Percentiles rank a stretch among this genome's conserved stretches.
Evolutionary conservation across 2,113 vertebrate genomes (phyloP).

Genomic region (Cyanocitta stelleri): DNA sequence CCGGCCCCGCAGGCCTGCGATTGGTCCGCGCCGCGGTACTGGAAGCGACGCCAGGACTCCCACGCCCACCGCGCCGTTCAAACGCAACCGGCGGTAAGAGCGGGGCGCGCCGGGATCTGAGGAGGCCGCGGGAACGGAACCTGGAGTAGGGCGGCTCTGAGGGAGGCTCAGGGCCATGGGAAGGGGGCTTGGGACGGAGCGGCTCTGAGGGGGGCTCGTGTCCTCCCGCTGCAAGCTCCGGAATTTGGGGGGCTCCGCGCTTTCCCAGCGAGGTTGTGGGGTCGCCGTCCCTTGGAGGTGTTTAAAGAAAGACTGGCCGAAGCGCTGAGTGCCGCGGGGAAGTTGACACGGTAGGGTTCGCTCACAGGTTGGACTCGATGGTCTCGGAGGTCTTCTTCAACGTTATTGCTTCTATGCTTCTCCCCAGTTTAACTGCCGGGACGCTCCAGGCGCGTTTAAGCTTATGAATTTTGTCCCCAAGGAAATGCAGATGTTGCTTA

Average conservation of each 20-base stretch:
- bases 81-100: constrained; percentile 42
- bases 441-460: fast-evolving
- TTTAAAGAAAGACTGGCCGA: background rate
- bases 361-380: background rate
- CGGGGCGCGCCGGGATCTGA: background rate
- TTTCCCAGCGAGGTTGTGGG: background rate
- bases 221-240: background rate
- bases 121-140: background rate
- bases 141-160: background rate
- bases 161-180: background rate
- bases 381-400: background rate
- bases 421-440: fast-evolving
- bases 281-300: background rate
- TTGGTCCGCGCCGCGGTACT: background rate
- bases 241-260: background rate
- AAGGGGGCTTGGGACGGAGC: fast-evolving
- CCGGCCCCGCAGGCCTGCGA: background rate
- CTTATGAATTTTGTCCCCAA: background rate
- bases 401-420: background rate
- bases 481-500: fast-evolving
- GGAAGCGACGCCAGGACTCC: fast-evolving
- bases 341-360: background rate
- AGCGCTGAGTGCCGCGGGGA: no score
- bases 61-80: background rate
- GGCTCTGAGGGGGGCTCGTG: background rate